phyloP scores from a whole-genome alignment of 2,113 vertebrate genomes.

The Micromys minutus region DNA sequence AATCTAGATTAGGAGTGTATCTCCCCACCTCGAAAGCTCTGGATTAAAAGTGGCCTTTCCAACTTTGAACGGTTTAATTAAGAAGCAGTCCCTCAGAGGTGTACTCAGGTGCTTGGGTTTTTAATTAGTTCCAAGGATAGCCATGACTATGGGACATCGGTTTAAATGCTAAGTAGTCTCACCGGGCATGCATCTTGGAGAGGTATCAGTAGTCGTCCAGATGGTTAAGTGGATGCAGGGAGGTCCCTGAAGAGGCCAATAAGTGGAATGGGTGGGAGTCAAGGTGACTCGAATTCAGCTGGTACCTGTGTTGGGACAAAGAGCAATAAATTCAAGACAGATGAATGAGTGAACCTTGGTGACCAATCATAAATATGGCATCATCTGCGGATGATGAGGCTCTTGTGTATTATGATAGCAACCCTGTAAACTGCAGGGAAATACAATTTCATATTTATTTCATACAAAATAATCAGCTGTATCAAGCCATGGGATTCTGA shows the following conservation, averaged over 20 bases:
- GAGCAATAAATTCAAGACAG: not conserved
- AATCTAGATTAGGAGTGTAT: not conserved
- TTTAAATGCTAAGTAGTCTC: not conserved
- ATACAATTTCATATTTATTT: not conserved
- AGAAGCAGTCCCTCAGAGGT: not conserved
- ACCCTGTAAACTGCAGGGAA: not conserved
- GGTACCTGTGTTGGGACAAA: not conserved
- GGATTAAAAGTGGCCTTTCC: not conserved
- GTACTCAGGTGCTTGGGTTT: not conserved
- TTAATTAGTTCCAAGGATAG: not conserved
- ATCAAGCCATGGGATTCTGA: not conserved
- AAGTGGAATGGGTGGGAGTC: not conserved
- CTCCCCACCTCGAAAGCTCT: not conserved
- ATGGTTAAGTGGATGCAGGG: not conserved
- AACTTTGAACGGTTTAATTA: not conserved
- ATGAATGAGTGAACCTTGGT: not conserved
- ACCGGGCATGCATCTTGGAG: not conserved
- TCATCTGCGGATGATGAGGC: not conserved
- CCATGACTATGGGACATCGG: not conserved
- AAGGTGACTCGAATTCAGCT: not conserved
- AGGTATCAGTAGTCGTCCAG: not conserved
- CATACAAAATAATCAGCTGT: constrained; percentile 19
- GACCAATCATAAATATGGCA: not conserved
- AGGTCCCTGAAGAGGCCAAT: not conserved
- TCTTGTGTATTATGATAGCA: not conserved